Evolutionary conservation across 2,797 vertebrate species (phyloP), one percentile per base, ranked within the genome.

Genomic region (Syncerus caffer): DNA sequence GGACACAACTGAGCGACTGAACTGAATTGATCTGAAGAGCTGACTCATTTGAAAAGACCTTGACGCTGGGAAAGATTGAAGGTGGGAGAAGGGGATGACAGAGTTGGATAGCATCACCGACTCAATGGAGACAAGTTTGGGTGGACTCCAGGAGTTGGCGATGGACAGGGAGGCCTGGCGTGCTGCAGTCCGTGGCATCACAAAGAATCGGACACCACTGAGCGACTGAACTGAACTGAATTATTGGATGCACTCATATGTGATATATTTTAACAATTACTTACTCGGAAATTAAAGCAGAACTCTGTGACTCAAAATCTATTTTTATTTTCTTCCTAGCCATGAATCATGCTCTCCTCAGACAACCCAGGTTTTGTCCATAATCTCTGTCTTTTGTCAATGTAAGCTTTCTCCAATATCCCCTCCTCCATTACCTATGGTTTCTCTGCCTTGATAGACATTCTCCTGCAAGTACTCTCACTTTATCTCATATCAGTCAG

Each of bases 281-380:
- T 4, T 64, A 58, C 14, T 87, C 7, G 34, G 42, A 6, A 67
- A 17, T 78, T 85, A 80, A 90, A 78, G 27, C n/a, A 64, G 21
- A 95, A 74, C 47, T 89, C 25, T 88, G 42, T 79, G 31, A 67
- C 25, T 89, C 71, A 80, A 19, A 47, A 15, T 51, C 34, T 55
- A 31, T 79, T 85, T 80, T 90, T 62, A n/a, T 88, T 96, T 95
- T 76, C 13, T 9, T 58, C 11, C 5, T n/a, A 92, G 25, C 23
- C 60, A 74, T 53, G 7, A 51, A 19, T 90, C 12, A 62, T 31
- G 6, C 9, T 85, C 25, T 79, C n/a, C 25, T 74, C 2, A 2
- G 53, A 11, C 53, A 87, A 92, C 4, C 21, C 31, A 71, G 51
- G 19, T 21, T 38, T 53, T 25, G 7, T 80, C 2, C 31, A 8